Conservation (phyloP, 23 tunicate genomes). For the Corella eumyota region DNA sequence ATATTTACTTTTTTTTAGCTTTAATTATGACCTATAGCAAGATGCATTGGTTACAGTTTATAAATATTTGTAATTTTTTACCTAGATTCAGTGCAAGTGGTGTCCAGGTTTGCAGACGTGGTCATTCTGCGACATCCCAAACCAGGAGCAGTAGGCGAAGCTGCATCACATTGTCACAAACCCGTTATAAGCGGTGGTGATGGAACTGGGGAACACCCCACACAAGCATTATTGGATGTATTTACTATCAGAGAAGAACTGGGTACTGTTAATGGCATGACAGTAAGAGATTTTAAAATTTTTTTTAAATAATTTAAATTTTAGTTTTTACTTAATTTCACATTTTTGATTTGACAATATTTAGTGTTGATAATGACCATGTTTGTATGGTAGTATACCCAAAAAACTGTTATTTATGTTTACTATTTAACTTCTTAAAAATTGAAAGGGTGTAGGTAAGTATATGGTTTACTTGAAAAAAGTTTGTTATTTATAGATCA, state of each 20-base stretch:
- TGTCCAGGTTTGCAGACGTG: slow-evolving; percentile 73
- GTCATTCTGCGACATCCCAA: slow-evolving; percentile 80
- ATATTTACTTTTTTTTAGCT: neutral
- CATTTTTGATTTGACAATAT: too few relatives aligned
- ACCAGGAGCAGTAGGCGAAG: slow-evolving; percentile 66
- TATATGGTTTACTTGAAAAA: too few relatives aligned
- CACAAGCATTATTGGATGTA: slow-evolving; percentile 88
- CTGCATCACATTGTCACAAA: slow-evolving; percentile 23
- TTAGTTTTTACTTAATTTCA: too few relatives aligned
- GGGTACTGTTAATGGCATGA: slow-evolving; percentile 96
- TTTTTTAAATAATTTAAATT: neutral
- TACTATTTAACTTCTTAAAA: too few relatives aligned
- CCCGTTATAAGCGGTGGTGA: slow-evolving; percentile 88
- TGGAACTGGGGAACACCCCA: slow-evolving; percentile 90
- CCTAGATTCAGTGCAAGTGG: slow-evolving; percentile 67
- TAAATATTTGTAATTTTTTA: neutral
- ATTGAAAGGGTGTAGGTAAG: too few relatives aligned
- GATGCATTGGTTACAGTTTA: too few relatives aligned
- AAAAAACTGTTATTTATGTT: too few relatives aligned
- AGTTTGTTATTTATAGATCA: slow-evolving; percentile 38
- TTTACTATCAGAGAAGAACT: slow-evolving; percentile 91
- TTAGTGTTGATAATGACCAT: too few relatives aligned
- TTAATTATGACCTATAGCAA: too few relatives aligned
- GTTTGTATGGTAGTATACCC: too few relatives aligned
- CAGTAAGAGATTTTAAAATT: slow-evolving; percentile 12